phyloP scores from a whole-genome alignment of 2,113 vertebrate genomes.

The Corythornis cristatus region DNA sequence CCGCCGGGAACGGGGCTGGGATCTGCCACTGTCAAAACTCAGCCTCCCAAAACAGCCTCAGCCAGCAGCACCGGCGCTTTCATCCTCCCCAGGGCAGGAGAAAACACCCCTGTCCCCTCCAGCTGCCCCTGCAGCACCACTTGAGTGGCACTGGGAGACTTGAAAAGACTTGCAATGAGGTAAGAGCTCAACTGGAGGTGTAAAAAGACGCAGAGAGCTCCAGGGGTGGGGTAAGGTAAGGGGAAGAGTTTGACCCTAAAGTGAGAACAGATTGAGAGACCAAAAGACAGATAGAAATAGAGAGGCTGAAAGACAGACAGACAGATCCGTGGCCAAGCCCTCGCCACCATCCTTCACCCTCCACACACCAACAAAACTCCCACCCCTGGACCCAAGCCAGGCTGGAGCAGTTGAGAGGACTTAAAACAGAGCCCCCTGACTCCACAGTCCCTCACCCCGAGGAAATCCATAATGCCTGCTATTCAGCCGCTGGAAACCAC shows the following conservation, averaged over 20 bases:
- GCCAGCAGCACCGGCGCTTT: neutral
- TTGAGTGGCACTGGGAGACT: neutral
- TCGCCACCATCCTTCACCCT: neutral
- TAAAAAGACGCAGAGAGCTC: neutral
- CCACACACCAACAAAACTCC: neutral
- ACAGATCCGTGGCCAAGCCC: rapidly evolving
- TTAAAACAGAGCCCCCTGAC: neutral
- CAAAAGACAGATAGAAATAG: too few relatives aligned
- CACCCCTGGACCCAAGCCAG: neutral
- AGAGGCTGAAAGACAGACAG: neutral
- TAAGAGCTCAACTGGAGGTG: neutral
- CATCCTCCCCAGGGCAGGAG: neutral
- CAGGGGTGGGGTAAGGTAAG: neutral
- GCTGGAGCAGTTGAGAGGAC: neutral
- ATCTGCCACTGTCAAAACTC: neutral
- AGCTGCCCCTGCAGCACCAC: neutral
- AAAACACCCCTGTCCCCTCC: conserved; percentile 25
- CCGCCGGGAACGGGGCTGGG: neutral
- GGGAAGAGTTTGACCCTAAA: neutral
- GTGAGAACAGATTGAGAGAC: neutral
- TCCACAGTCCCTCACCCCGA: rapidly evolving
- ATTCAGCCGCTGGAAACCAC: rapidly evolving
- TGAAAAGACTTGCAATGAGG: neutral
- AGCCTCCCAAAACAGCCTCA: neutral
- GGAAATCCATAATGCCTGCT: neutral